Base-by-base conservation (phyloP, 2,797 vertebrate genomes). In the Falco rusticolus region DNA sequence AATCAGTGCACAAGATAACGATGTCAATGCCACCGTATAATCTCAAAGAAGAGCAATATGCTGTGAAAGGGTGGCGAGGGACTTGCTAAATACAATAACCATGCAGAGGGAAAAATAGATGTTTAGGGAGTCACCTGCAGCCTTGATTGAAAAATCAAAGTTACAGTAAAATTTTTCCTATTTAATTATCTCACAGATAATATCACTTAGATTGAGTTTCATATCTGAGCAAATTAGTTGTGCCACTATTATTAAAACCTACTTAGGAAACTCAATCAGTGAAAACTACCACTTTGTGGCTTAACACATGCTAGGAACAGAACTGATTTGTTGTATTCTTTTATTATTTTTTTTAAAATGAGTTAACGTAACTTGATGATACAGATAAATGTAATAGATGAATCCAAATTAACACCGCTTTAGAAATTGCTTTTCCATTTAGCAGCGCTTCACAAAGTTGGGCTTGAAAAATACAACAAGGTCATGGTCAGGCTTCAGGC, bases 241-340 rank as follows among this genome's bases (percentile, higher is more conserved):
- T 85, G 92, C 53, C 56, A 37, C 93, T 87, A 92, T 97, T 95
- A 94, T 97, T 96, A 96, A 97, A 97, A 94, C 82, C 95, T 95
- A 91, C 95, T 96, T 97, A 96, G 96, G 92, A 81, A 94, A 84
- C 87, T 92, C 87, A 74, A 85, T 96, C 91, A 78, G 84, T 65
- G 85, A 64, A 87, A 96, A 95, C 69, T 79, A 89, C 87, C 83
- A 72, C 91, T 95, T 69, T 87, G 88, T 90, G 69, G 71, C 68
- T 92, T 78, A 61, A 64, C 93, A 65, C 59, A 57, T 89, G 95
- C 26, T 90, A 80, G 34, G 57, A 82, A 74, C 5, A 14, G 53
- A 81, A 83, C 17, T 31, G 74, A 18, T 33, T 20, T 21, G 75
- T 34, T 21, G 31, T 39, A 18, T n/a, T 28, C 20, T 48, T 41